A percentile compares a stretch with the other conserved stretches of the same genome.
phyloP scores from a whole-genome alignment of 1,140 invertebrate genomes.

The Apocrypta bakeri region DNA sequence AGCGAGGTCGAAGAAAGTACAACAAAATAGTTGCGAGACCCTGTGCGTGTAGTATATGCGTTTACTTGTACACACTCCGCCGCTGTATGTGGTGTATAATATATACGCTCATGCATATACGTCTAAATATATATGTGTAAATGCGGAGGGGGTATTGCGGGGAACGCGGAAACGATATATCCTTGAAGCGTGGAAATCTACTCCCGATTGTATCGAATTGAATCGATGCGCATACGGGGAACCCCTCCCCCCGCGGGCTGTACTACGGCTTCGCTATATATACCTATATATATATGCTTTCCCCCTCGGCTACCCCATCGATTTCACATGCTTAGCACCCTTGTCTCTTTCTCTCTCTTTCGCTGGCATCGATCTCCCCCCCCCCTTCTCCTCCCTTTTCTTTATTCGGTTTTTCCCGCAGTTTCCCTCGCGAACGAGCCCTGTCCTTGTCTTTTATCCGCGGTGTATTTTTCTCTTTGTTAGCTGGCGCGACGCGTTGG shows the following conservation, averaged over 20 bases:
- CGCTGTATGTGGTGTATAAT: neutral
- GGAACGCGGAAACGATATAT: conserved; percentile 59
- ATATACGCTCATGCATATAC: neutral
- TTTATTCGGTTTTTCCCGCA: conserved; percentile 50
- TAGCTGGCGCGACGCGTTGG: neutral
- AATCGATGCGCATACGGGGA: conserved; percentile 55
- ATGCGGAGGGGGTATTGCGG: conserved; percentile 26
- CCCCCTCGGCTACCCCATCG: conserved; percentile 37
- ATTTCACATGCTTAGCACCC: conserved; percentile 48
- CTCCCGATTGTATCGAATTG: conserved; percentile 66
- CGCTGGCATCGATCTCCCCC: conserved; percentile 21
- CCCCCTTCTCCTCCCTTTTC: conserved; percentile 24
- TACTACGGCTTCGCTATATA: conserved; percentile 8
- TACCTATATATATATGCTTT: conserved; percentile 8
- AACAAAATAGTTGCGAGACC: neutral
- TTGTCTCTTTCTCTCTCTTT: conserved; percentile 35
- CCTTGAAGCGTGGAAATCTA: conserved; percentile 62
- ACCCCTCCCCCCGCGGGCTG: conserved; percentile 43
- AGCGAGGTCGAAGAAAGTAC: neutral
- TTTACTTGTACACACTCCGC: too few relatives aligned
- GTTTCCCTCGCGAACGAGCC: conserved; percentile 28
- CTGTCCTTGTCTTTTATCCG: conserved; percentile 1
- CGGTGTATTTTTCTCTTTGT: conserved; percentile 46
- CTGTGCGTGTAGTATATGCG: too few relatives aligned
- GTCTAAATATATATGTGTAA: too few relatives aligned